Evolutionary conservation across 1,140 invertebrate genomes (phyloP).

Genomic region (Apis dorsata): DNA sequence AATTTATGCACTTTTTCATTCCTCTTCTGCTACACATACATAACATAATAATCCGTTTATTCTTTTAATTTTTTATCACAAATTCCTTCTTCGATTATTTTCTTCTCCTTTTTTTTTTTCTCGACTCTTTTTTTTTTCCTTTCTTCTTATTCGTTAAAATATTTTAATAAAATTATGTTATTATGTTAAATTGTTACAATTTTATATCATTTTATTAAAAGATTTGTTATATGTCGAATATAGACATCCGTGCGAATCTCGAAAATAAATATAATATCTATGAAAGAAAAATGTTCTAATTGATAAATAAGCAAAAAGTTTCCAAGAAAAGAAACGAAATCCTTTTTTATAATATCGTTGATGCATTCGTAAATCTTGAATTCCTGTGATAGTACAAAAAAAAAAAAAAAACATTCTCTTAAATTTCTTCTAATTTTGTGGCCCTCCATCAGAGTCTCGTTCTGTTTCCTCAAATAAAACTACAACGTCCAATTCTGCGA

Average conservation of each 20-base stretch:
- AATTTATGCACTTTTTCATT: constrained; percentile 30
- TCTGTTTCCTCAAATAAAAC: constrained; percentile 50
- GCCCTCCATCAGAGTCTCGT: constrained; percentile 28
- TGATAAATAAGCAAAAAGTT: background rate
- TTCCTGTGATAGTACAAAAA: background rate
- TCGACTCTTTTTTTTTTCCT: no score
- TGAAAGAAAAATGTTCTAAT: no score
- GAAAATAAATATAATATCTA: no score
- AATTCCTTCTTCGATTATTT: background rate
- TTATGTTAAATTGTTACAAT: no score
- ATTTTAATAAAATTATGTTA: no score
- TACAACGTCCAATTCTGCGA: constrained; percentile 43
- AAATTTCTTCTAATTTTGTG: constrained; percentile 44
- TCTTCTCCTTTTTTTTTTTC: no score
- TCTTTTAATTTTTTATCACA: background rate
- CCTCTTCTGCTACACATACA: background rate
- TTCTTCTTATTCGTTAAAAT: no score
- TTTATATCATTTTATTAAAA: no score
- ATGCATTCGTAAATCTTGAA: background rate
- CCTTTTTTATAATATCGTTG: background rate
- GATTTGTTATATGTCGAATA: no score
- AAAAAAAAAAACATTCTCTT: background rate
- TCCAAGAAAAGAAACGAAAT: no score
- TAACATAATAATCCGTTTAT: constrained; percentile 11
- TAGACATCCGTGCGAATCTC: no score